Evolutionary conservation across 1,140 invertebrate species (phyloP).

Genomic region (Ostrea edulis): DNA sequence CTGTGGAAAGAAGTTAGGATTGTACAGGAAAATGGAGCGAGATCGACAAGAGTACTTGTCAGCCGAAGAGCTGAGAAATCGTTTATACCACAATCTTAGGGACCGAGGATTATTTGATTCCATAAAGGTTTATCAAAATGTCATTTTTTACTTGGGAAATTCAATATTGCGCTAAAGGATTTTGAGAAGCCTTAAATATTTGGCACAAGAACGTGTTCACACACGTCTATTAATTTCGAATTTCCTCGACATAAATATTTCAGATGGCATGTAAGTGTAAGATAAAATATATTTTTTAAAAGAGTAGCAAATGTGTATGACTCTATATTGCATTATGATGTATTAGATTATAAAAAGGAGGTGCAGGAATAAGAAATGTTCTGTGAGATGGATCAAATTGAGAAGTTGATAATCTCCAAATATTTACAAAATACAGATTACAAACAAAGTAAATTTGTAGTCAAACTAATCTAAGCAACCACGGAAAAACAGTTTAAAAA

Average conservation of each 20-base stretch:
- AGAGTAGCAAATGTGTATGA: too few species aligned
- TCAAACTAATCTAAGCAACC: too few species aligned
- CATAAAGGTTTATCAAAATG: constrained; percentile 67
- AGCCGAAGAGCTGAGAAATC: constrained; percentile 72
- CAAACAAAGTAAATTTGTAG: too few species aligned
- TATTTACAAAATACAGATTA: too few species aligned
- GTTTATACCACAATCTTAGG: constrained; percentile 71
- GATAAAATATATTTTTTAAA: too few species aligned
- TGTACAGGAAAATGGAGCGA: constrained; percentile 60
- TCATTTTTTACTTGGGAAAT: neutral
- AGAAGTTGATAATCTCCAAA: too few species aligned
- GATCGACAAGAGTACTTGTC: constrained; percentile 69
- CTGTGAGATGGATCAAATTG: too few species aligned
- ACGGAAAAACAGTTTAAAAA: too few species aligned
- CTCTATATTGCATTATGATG: too few species aligned
- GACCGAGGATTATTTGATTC: constrained; percentile 72
- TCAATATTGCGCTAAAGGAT: neutral
- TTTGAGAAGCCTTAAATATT: neutral
- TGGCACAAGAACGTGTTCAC: neutral
- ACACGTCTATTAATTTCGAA: neutral
- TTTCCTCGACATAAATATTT: neutral
- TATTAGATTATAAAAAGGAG: too few species aligned
- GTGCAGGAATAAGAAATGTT: too few species aligned
- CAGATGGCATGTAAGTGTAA: too few species aligned
- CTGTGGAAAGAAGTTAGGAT: neutral